Evolutionary conservation across 2,888 invertebrate genomes (phyloP), one percentile per base, ranked within the genome.

Genomic region (Ypsolopha sequella): DNA sequence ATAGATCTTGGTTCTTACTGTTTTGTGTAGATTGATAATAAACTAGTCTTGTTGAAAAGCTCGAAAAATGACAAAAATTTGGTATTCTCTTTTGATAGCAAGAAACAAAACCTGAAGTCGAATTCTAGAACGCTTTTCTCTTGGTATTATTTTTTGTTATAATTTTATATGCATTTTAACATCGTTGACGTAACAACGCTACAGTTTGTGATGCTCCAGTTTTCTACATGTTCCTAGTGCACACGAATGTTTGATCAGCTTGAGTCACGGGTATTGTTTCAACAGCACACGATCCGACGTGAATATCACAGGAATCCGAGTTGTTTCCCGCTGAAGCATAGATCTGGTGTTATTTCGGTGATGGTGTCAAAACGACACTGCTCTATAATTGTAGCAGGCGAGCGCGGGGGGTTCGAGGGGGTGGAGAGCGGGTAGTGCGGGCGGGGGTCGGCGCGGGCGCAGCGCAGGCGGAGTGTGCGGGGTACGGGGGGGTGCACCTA

Each of bases 311-410:
- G 39, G 48, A 48, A 48, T 48, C 39, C 33, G 39, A 48, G 24
- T 8, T 10, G 39, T 48, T 43, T 43, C 46, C 11, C 35, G 24
- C 13, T 9, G 35, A 34, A 35, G 41, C 39, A 24, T 41, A 41
- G 14, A 41, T 41, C 35, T 35, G 61, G 68, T 78, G 79, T 80
- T 86, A 85, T 86, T 86, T 86, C 81, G 76, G 85, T 81, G 84
- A 74, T 73, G 79, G 80, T 85, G 84, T 82, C 81, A 85, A 84
- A 82, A 79, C 80, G 81, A 81, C 77, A 81, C 77, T 79, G 79
- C 75, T 76, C 85, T 84, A 86, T 81, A 84, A 81, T 81, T 86
- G 84, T 76, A 74, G 77, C 70, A 41, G 35, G 11, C 66, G 66
- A 65, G 63, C 60, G 58, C 61, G 59, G 63, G 59, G 55, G 60